Base-by-base conservation (phyloP, 2,888 invertebrate species). In the Koerneria pararmatus region DNA sequence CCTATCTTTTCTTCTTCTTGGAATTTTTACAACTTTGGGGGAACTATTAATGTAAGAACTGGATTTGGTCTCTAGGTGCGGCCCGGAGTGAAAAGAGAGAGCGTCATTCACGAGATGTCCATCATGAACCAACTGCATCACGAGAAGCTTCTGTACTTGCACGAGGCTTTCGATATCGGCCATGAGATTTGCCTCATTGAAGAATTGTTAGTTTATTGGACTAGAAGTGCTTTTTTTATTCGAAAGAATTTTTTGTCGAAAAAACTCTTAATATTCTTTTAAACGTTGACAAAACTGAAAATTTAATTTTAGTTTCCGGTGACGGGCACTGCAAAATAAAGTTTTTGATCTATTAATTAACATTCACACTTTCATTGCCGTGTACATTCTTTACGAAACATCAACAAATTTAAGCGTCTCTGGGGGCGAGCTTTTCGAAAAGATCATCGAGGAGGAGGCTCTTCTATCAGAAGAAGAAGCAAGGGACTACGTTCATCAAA, bases 151-250 rank as follows among this genome's bases (percentile, higher is more conserved):
- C 79, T 85, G 71, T 82, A 84, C 67, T 80, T 85, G 6, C 85
- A 85, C 67, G 84, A 85, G 65, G 85, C 85, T 6, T 85, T 85
- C 67, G 85, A 85, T 69, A 79, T 83, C 68, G 81, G 84, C 41
- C 84, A 84, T 70, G 85, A 85, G 71, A 85, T 85, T 82, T 84
- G 84, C 72, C 83, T 85, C 78, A 84, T 86, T 60, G 81, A 85
- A 27, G 85, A 86, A 78, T 83, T 85, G 85, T 85, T 72, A 84
- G 85, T 82, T 19, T 49, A 27, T 31, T n/a, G n/a, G n/a, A n/a
- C n/a, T n/a, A n/a, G n/a, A n/a, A n/a, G n/a, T n/a, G n/a, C n/a
- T n/a, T n/a, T n/a, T n/a, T n/a, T n/a, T n/a, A n/a, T n/a, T n/a
- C n/a, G n/a, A n/a, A n/a, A n/a, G n/a, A n/a, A n/a, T n/a, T n/a